phyloP scores from a whole-genome alignment of 1,140 invertebrate species.

The Parasteatoda tepidariorum region DNA sequence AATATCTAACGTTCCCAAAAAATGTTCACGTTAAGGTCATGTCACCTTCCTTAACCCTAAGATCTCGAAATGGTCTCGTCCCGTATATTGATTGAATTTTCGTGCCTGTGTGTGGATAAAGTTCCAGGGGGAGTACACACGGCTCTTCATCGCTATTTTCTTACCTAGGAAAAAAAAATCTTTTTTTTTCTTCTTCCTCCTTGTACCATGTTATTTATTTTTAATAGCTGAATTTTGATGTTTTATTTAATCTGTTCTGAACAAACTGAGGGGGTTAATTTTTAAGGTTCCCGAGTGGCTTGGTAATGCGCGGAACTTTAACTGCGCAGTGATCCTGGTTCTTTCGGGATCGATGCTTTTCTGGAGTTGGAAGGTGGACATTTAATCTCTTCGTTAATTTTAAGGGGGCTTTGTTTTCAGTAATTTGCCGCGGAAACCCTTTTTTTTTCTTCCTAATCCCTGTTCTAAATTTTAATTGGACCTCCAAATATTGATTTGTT shows the following conservation, averaged over 20 bases:
- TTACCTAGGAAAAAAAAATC: neutral
- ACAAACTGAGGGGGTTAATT: constrained; percentile 38
- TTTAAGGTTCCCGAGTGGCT: constrained; percentile 5
- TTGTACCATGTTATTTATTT: constrained; percentile 38
- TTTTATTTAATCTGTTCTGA: constrained; percentile 44
- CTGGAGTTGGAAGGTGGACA: constrained; percentile 1
- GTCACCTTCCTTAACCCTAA: neutral
- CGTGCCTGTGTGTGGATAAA: constrained; percentile 43
- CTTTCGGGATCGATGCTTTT: constrained; percentile 12
- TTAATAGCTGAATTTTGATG: constrained; percentile 47
- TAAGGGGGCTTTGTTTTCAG: constrained; percentile 4
- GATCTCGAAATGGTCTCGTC: constrained; percentile 19
- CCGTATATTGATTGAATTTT: constrained; percentile 53
- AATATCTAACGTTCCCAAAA: constrained; percentile 8
- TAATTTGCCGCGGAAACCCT: no score
- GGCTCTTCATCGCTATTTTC: neutral
- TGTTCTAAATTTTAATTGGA: no score
- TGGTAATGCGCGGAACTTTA: constrained; percentile 6
- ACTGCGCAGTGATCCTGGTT: constrained; percentile 15
- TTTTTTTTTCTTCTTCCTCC: neutral
- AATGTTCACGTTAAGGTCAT: constrained; percentile 5
- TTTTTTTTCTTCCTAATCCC: no score
- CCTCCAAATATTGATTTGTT: no score
- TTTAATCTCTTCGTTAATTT: constrained; percentile 18
- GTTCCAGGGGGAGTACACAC: neutral